Evolutionary conservation across 2,888 invertebrate genomes (phyloP).

Genomic region (Amphipyra tragopoginis): DNA sequence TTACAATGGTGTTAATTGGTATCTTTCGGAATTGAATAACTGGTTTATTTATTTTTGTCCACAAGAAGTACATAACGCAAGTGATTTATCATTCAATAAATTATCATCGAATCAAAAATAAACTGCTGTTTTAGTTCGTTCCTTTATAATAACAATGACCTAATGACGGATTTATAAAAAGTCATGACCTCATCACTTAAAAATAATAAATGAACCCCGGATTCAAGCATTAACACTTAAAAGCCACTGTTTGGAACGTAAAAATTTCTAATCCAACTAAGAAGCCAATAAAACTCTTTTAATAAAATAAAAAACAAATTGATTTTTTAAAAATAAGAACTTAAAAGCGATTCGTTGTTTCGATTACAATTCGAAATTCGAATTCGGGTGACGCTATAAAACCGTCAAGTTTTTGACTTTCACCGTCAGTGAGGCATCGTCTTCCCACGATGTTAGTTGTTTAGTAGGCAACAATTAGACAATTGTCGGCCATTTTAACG

Average conservation of each 20-base stretch:
- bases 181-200: slow-evolving; percentile 39
- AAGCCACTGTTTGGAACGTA: slow-evolving; percentile 54
- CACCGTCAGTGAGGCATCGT: slow-evolving; percentile 80
- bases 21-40: not conserved
- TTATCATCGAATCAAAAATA: slow-evolving; percentile 5
- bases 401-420: slow-evolving; percentile 81
- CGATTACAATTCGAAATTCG: slow-evolving; percentile 80
- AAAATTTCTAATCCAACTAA: slow-evolving; percentile 47
- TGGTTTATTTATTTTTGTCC: slow-evolving; percentile 1
- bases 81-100: slow-evolving; percentile 19
- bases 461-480: slow-evolving; percentile 88
- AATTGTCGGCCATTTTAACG: slow-evolving; percentile 89
- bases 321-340: slow-evolving; percentile 73
- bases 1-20: not conserved
- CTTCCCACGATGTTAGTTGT: slow-evolving; percentile 87
- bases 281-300: slow-evolving; percentile 59
- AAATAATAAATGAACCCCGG: slow-evolving; percentile 36
- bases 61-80: not conserved
- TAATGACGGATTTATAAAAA: slow-evolving; percentile 33
- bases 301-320: slow-evolving; percentile 77
- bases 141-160: slow-evolving; percentile 28
- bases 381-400: slow-evolving; percentile 83
- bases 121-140: slow-evolving; percentile 19
- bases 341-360: slow-evolving; percentile 85
- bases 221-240: slow-evolving; percentile 46